Percentiles rank a stretch among this genome's conserved stretches.
phyloP scores from a whole-genome alignment of 2,888 invertebrate genomes.

The Hybos culiciformis region DNA sequence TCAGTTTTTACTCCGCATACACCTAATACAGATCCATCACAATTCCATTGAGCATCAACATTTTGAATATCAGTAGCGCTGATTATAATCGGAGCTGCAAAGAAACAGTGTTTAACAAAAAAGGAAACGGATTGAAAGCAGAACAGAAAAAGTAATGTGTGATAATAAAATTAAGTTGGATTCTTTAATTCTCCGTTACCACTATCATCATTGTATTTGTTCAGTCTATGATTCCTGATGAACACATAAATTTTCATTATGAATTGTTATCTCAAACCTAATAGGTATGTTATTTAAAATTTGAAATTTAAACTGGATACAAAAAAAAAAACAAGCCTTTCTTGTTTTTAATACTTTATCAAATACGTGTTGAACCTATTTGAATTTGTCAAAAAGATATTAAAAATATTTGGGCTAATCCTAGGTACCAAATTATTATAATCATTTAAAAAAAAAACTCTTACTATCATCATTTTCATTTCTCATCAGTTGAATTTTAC shows the following conservation, averaged over 20 bases:
- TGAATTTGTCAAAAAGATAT: too few species aligned
- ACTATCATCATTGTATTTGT: too few species aligned
- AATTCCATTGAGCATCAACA: constrained; percentile 82
- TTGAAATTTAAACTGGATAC: too few species aligned
- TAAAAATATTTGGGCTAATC: background rate
- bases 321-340: background rate
- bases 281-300: too few species aligned
- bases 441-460: constrained; percentile 7
- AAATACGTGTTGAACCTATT: too few species aligned
- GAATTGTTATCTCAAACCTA: too few species aligned
- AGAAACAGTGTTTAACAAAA: background rate
- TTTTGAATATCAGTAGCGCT: constrained; percentile 73
- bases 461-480: constrained; percentile 76
- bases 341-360: background rate
- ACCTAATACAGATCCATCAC: constrained; percentile 78
- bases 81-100: constrained; percentile 63
- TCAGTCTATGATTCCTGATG: too few species aligned
- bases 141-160: too few species aligned
- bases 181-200: too few species aligned
- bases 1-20: constrained; percentile 57
- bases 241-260: too few species aligned
- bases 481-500: constrained; percentile 77
- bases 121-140: too few species aligned
- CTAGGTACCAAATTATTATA: background rate
- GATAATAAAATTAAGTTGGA: too few species aligned